phyloP scores from a whole-genome alignment of 2,113 vertebrate genomes.

The Corydoras sp. region DNA sequence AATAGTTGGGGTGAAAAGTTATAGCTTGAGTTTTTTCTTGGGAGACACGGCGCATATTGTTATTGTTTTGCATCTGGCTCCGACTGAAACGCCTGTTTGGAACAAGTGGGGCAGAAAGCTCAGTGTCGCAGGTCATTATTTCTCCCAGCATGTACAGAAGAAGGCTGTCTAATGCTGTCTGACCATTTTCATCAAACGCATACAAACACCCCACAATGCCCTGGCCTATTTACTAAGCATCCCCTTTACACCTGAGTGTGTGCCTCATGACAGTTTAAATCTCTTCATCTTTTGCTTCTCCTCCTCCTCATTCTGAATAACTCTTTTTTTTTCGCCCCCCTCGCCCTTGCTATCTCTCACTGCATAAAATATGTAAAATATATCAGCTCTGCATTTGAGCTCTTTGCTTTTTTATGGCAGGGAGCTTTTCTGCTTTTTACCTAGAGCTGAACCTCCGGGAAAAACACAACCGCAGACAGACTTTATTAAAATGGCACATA shows the following conservation, averaged over 20 bases:
- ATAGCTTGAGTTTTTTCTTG: conserved; percentile 9
- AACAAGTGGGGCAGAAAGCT: conserved; percentile 31
- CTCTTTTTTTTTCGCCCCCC: not conserved
- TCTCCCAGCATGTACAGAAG: conserved; percentile 27
- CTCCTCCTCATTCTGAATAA: not conserved
- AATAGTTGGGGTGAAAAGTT: conserved; percentile 8
- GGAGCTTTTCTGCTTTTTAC: not conserved
- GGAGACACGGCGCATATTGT: conserved; percentile 13
- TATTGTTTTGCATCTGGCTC: conserved; percentile 9
- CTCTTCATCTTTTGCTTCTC: conserved; percentile 24
- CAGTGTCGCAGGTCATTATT: conserved; percentile 39
- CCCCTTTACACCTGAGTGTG: conserved; percentile 23
- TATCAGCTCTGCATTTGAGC: not conserved
- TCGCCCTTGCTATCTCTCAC: not conserved
- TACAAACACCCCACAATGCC: conserved; percentile 23
- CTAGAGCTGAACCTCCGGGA: not conserved
- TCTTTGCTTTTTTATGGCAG: not conserved
- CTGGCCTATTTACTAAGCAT: conserved; percentile 29
- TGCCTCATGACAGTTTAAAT: conserved; percentile 30
- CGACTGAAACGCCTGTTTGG: conserved; percentile 24
- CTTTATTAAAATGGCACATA: not conserved
- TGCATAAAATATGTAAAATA: not conserved
- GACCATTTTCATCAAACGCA: conserved; percentile 25
- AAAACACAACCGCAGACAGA: not conserved
- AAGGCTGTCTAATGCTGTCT: conserved; percentile 20